Evolutionary conservation across 2,888 invertebrate genomes (phyloP).

Genomic region (Tachina grossa): DNA sequence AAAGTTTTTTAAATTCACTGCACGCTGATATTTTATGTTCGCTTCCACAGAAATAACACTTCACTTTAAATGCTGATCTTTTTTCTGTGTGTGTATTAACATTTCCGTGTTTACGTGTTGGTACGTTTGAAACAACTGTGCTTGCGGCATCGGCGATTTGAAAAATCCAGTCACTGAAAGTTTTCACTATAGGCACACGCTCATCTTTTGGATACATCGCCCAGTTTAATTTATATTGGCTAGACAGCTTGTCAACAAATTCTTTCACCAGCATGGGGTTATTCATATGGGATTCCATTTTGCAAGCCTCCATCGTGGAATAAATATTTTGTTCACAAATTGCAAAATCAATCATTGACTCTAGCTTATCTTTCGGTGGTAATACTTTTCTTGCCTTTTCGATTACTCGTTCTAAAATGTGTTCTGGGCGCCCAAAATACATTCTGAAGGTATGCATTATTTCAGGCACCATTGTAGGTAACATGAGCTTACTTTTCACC

Average conservation of each 20-base stretch:
- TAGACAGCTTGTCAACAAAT: conserved; percentile 12
- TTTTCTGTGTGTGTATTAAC: too few relatives aligned
- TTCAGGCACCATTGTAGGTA: too few relatives aligned
- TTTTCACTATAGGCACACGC: conserved; percentile 31
- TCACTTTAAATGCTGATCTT: too few relatives aligned
- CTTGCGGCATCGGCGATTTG: conserved; percentile 41
- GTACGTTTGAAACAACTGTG: background rate
- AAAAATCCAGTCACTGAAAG: conserved; percentile 52
- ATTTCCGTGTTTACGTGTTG: background rate
- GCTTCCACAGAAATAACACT: too few relatives aligned
- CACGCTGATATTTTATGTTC: too few relatives aligned
- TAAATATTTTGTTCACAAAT: conserved; percentile 36
- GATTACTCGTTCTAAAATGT: conserved; percentile 15
- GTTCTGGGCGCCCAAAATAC: conserved; percentile 50
- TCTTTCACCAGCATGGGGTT: conserved; percentile 36
- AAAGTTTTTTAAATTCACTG: too few relatives aligned
- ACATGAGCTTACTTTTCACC: conserved; percentile 43
- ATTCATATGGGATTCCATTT: conserved; percentile 23
- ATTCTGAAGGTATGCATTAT: too few relatives aligned
- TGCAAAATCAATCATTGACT: conserved; percentile 50
- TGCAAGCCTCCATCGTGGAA: conserved; percentile 43
- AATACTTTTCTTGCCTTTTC: conserved; percentile 41
- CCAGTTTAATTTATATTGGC: conserved; percentile 36
- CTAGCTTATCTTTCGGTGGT: conserved; percentile 33
- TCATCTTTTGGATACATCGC: conserved; percentile 39